Conservation (phyloP, 2,888 invertebrate species). For the Aleiodes leptofemur region DNA sequence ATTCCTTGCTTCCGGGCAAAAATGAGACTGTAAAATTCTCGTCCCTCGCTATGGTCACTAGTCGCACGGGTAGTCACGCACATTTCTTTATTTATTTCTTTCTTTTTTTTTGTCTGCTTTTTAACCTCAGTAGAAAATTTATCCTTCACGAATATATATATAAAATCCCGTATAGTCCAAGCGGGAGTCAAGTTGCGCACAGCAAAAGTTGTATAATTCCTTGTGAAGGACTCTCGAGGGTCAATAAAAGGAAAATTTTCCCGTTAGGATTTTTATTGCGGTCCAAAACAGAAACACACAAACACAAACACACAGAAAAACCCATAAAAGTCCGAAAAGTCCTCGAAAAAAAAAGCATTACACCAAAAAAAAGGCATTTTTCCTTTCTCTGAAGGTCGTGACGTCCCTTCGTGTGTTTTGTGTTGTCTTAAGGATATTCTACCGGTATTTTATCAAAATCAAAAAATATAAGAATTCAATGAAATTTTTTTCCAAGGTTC, state of each 20-base stretch:
- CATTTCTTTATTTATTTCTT: neutral
- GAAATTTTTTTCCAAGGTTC: too few species aligned
- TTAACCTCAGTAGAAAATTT: too few species aligned
- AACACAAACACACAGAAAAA: too few species aligned
- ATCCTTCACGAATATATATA: neutral
- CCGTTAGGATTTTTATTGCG: constrained; percentile 34
- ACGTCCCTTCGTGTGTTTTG: too few species aligned
- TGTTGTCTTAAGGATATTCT: too few species aligned
- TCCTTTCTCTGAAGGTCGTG: too few species aligned
- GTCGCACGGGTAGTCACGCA: constrained; percentile 22
- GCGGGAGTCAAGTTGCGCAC: neutral
- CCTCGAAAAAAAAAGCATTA: too few species aligned
- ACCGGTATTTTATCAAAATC: too few species aligned
- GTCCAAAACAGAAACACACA: constrained; percentile 2
- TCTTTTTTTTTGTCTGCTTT: too few species aligned
- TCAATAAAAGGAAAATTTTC: constrained; percentile 19
- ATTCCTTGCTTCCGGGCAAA: constrained; percentile 25
- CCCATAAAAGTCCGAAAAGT: neutral
- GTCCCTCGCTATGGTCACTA: constrained; percentile 5
- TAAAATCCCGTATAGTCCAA: neutral
- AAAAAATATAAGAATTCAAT: too few species aligned
- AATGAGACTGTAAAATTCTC: constrained; percentile 2
- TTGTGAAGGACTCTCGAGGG: neutral
- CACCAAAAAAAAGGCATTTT: too few species aligned
- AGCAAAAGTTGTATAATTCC: neutral